Evolutionary conservation across 2,113 vertebrate species (phyloP).

Genomic region (Ciconia maguari): DNA sequence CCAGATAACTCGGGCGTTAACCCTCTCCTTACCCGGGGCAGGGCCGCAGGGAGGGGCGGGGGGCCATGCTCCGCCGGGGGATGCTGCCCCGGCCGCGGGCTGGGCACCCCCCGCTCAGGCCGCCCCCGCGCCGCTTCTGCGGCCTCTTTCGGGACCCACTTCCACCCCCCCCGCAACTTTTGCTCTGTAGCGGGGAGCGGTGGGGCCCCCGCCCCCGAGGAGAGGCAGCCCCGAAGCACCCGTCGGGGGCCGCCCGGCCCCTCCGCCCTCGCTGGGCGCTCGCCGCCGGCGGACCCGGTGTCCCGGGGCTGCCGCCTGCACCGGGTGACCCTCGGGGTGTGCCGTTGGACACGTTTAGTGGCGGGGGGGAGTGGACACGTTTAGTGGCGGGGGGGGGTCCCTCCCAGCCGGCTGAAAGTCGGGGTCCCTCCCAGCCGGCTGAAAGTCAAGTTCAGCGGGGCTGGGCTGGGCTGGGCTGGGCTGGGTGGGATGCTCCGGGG

Average conservation of each 20-base stretch:
- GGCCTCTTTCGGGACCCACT: background rate
- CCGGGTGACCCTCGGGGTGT: background rate
- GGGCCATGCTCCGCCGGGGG: background rate
- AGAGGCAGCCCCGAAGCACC: accelerated
- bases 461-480: background rate
- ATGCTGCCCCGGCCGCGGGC: too few species aligned
- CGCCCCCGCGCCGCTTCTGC: background rate
- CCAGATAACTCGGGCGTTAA: background rate
- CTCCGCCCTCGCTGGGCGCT: background rate
- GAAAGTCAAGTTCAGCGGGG: background rate
- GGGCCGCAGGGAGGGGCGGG: background rate
- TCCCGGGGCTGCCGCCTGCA: too few species aligned
- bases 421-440: background rate
- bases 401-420: background rate
- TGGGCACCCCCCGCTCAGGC: background rate
- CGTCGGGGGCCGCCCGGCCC: too few species aligned
- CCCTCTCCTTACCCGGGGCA: background rate
- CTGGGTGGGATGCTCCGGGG: too few species aligned
- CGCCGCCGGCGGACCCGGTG: background rate
- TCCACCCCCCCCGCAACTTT: background rate
- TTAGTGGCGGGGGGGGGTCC: too few species aligned
- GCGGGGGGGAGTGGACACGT: too few species aligned
- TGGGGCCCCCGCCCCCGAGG: background rate
- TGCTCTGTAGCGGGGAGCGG: background rate
- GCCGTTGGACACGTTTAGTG: too few species aligned